Percentiles rank a stretch among this genome's conserved stretches.
phyloP scores from a whole-genome alignment of 1,140 invertebrate genomes.

The Heliconius congener region DNA sequence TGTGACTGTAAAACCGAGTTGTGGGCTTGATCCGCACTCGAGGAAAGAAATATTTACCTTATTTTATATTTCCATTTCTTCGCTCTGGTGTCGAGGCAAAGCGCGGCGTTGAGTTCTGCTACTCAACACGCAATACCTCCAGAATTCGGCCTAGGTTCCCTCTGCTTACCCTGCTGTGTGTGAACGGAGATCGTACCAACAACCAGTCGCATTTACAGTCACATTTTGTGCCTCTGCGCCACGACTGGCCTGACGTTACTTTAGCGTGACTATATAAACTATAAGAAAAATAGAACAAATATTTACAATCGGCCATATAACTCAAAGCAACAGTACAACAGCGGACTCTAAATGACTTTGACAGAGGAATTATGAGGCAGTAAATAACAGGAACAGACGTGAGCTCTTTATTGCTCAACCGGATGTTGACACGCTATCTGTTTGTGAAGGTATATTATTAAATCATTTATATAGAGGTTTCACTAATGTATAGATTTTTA shows the following conservation, averaged over 20 bases:
- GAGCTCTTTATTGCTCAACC: constrained; percentile 53
- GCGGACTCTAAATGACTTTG: constrained; percentile 39
- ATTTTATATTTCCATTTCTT: too few species aligned
- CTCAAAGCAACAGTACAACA: constrained; percentile 36
- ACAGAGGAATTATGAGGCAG: constrained; percentile 56
- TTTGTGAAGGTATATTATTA: constrained; percentile 30
- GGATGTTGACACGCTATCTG: constrained; percentile 55
- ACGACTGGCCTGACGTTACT: background rate
- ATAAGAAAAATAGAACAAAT: background rate
- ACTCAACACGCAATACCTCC: too few species aligned
- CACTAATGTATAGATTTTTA: background rate
- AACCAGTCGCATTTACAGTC: too few species aligned
- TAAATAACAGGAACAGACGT: constrained; percentile 51
- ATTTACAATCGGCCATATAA: constrained; percentile 33
- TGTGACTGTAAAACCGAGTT: too few species aligned
- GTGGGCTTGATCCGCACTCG: too few species aligned
- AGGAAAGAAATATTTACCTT: too few species aligned
- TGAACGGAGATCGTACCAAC: too few species aligned
- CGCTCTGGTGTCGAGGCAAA: too few species aligned
- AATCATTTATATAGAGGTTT: background rate
- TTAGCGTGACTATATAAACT: background rate
- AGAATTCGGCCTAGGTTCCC: too few species aligned
- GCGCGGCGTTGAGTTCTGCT: too few species aligned
- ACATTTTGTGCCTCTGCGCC: too few species aligned
- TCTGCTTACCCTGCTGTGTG: too few species aligned